These are phyloP conservation scores for Peucedramus taeniatus DNA, from an alignment of 2,113 vertebrate genomes.

Conservation along the genomic window DNA sequence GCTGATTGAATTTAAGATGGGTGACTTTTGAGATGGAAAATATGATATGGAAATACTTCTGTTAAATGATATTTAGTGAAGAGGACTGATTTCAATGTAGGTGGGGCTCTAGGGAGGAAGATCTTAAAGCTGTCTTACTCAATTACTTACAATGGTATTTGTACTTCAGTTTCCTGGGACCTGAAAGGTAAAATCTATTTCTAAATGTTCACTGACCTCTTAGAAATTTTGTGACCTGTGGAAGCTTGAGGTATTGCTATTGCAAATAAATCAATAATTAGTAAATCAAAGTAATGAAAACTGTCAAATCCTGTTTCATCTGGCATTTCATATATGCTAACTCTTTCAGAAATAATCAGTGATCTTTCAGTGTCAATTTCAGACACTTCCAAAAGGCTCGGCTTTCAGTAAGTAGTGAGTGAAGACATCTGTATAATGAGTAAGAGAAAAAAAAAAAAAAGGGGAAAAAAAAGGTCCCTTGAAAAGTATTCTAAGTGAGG, in stretches of 20 bases:
- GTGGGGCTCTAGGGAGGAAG: background rate
- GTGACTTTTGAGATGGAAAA: background rate
- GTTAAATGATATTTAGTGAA: background rate
- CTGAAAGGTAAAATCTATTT: background rate
- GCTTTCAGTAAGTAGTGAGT: background rate
- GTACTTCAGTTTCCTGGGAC: background rate
- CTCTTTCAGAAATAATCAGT: background rate
- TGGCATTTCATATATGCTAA: background rate
- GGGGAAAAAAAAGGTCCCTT: background rate
- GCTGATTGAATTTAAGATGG: background rate
- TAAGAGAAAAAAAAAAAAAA: background rate
- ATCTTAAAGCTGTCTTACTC: background rate
- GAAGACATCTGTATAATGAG: background rate
- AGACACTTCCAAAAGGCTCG: background rate
- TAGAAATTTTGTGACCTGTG: background rate
- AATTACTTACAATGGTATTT: background rate
- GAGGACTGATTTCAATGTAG: background rate
- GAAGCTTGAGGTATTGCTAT: background rate
- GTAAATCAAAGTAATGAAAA: background rate
- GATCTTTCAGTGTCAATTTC: background rate
- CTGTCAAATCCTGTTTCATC: background rate
- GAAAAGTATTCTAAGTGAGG: background rate
- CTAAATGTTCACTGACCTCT: background rate
- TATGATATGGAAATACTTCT: background rate
- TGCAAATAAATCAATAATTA: background rate